phyloP scores from a whole-genome alignment of 2,888 invertebrate genomes.

The Meta bourneti region DNA sequence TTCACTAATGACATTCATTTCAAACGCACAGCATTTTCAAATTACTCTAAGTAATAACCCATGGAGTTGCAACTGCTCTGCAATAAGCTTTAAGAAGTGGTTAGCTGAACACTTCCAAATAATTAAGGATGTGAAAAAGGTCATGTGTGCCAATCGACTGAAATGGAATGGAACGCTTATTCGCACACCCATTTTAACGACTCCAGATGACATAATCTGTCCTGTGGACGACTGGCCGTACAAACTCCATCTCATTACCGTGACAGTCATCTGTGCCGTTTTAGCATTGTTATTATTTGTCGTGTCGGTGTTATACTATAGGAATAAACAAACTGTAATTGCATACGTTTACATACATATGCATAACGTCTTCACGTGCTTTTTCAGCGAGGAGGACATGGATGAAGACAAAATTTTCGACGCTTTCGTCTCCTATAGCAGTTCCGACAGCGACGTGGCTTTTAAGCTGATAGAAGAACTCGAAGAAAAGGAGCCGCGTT shows the following conservation, averaged over 20 bases:
- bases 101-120: conserved; percentile 70
- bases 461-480: conserved; percentile 77
- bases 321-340: conserved; percentile 78
- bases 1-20: conserved; percentile 66
- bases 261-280: conserved; percentile 76
- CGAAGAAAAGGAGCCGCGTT: conserved; percentile 75
- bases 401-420: conserved; percentile 78
- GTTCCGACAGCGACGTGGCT: conserved; percentile 78
- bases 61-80: conserved; percentile 77
- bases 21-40: conserved; percentile 12
- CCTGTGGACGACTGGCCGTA: conserved; percentile 76
- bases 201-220: conserved; percentile 78
- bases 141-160: conserved; percentile 64
- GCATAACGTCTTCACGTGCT: conserved; percentile 78
- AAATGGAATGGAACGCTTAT: conserved; percentile 55
- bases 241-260: conserved; percentile 75
- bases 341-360: conserved; percentile 78
- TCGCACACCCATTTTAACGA: conserved; percentile 66
- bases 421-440: conserved; percentile 78
- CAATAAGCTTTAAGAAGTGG: conserved; percentile 77
- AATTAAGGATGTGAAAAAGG: conserved; percentile 69
- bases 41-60: conserved; percentile 77
- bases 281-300: conserved; percentile 76
- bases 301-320: conserved; percentile 78
- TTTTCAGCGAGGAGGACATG: conserved; percentile 78